Percentiles rank a stretch among this genome's conserved stretches.
Evolutionary conservation across 1,140 invertebrate genomes (phyloP).

Genomic region (Cherax quadricarinatus): DNA sequence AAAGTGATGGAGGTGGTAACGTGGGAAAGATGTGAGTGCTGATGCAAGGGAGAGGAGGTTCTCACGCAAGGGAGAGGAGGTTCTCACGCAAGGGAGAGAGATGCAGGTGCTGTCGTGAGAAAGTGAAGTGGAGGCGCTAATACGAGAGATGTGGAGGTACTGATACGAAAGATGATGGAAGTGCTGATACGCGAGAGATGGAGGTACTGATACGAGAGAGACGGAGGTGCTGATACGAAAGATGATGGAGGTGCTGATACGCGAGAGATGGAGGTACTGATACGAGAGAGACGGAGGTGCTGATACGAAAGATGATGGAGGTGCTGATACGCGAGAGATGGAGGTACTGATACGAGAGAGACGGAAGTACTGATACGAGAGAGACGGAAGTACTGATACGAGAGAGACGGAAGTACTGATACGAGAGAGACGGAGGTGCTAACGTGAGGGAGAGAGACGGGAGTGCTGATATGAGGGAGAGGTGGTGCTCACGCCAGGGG

Average conservation of each 20-base stretch:
- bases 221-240: neutral
- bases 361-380: neutral
- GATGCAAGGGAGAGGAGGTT: too few relatives aligned
- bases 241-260: neutral
- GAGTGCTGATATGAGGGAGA: neutral
- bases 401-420: neutral
- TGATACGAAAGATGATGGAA: neutral
- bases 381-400: neutral
- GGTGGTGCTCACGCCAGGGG: too few relatives aligned
- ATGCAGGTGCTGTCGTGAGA: neutral
- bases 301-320: neutral
- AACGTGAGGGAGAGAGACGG: neutral
- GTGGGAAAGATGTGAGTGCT: too few relatives aligned
- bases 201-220: neutral
- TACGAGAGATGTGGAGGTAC: neutral
- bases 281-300: neutral
- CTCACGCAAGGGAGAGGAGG: too few relatives aligned
- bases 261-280: neutral
- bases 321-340: neutral
- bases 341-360: neutral
- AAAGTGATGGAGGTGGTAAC: too few relatives aligned
- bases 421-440: neutral
- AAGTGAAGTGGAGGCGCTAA: neutral
- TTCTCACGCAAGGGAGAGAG: neutral
- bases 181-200: neutral